Conservation (phyloP, 1,140 invertebrate species). For the Drosophila grimshawi region DNA sequence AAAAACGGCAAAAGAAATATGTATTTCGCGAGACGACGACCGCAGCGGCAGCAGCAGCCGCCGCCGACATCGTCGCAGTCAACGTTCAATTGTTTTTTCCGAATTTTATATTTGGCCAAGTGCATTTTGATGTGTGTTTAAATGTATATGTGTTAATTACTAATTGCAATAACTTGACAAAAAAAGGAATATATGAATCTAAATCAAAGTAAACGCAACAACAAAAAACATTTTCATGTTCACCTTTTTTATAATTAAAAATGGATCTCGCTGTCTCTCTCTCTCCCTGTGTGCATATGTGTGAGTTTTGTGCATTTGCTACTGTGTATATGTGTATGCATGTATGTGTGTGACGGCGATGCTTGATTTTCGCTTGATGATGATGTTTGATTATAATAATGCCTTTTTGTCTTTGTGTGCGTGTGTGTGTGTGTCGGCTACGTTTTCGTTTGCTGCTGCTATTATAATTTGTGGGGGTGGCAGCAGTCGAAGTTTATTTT, state of each 20-base stretch:
- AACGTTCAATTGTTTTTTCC: constrained; percentile 79
- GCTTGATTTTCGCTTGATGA: constrained; percentile 53
- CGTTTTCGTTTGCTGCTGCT: constrained; percentile 33
- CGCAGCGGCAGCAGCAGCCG: constrained; percentile 49
- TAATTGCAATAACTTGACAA: constrained; percentile 60
- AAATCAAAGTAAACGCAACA: constrained; percentile 37
- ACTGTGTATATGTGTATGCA: constrained; percentile 21
- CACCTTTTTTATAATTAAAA: constrained; percentile 71
- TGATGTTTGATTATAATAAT: constrained; percentile 54
- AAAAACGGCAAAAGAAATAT: constrained; percentile 81
- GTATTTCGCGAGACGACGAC: constrained; percentile 81
- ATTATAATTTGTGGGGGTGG: constrained; percentile 40
- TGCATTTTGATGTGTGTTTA: constrained; percentile 49
- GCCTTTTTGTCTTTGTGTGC: constrained; percentile 34
- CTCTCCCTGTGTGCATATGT: background rate
- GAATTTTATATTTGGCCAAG: constrained; percentile 45
- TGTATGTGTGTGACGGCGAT: constrained; percentile 33
- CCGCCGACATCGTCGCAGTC: constrained; percentile 73
- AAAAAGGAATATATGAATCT: constrained; percentile 46
- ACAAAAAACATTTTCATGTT: constrained; percentile 39
- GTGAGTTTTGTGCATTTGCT: constrained; percentile 47
- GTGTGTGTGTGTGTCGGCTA: constrained; percentile 30
- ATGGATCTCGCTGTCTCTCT: constrained; percentile 51
- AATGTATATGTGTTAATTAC: constrained; percentile 59
- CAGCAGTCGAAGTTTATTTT: constrained; percentile 33